These are phyloP conservation scores for Congeria kusceri DNA, from an alignment of 2,888 invertebrate species.

Conservation along the genomic window DNA sequence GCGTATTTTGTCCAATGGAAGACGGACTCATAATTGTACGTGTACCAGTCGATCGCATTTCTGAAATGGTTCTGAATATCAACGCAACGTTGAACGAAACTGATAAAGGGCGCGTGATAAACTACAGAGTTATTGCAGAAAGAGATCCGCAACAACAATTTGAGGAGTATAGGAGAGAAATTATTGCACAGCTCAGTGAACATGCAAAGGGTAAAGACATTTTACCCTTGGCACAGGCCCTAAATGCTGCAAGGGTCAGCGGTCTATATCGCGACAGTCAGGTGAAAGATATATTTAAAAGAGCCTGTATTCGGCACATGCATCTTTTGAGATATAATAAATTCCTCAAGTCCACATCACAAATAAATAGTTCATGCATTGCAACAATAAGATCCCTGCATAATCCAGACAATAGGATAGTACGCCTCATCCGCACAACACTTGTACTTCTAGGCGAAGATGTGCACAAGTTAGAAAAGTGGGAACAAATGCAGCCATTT, in stretches of 20 bases:
- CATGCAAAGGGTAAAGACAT: neutral
- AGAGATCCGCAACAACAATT: neutral
- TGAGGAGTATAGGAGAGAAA: neutral
- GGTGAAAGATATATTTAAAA: slow-evolving; percentile 11
- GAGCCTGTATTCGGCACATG: neutral
- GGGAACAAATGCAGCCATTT: slow-evolving; percentile 11
- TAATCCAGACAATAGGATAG: slow-evolving; percentile 5
- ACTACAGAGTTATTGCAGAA: slow-evolving; percentile 10
- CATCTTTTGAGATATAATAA: neutral
- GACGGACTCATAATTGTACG: slow-evolving; percentile 40
- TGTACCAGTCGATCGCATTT: slow-evolving; percentile 44
- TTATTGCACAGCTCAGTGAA: neutral
- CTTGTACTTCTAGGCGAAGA: slow-evolving; percentile 17
- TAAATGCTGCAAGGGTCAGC: neutral
- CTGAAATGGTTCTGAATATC: slow-evolving; percentile 54
- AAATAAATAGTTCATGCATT: slow-evolving; percentile 9
- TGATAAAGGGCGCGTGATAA: slow-evolving; percentile 29
- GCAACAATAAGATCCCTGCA: neutral
- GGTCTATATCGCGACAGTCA: neutral
- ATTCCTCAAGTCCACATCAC: neutral
- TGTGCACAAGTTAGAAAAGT: neutral
- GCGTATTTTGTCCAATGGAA: neutral
- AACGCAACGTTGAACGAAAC: slow-evolving; percentile 30
- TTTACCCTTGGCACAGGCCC: neutral
- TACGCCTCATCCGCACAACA: neutral